Conservation (phyloP, 2,113 vertebrate species). For the Camarhynchus parvulus region DNA sequence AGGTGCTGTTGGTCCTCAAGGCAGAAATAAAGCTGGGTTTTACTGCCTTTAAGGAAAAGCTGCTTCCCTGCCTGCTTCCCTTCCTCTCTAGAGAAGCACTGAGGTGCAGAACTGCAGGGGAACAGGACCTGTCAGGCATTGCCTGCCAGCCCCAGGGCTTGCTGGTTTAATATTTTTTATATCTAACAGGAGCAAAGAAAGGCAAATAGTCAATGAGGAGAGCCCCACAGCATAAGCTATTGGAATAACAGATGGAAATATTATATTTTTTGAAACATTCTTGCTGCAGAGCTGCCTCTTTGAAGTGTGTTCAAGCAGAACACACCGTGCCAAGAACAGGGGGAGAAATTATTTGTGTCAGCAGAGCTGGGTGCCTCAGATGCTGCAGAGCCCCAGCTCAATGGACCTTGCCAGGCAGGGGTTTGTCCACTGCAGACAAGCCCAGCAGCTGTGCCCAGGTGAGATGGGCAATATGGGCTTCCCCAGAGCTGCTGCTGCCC, state of each 20-base stretch:
- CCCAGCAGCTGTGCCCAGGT: neutral
- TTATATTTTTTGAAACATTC: constrained; percentile 76
- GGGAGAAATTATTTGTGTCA: constrained; percentile 46
- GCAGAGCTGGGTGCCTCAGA: constrained; percentile 51
- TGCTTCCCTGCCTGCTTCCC: constrained; percentile 30
- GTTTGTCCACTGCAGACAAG: neutral
- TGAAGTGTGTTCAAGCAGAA: constrained; percentile 73
- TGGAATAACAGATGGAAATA: constrained; percentile 82
- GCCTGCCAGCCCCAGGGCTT: constrained; percentile 35
- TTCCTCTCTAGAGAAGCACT: neutral
- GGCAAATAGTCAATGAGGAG: constrained; percentile 59
- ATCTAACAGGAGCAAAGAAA: constrained; percentile 64
- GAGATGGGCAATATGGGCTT: neutral
- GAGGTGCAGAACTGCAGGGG: neutral
- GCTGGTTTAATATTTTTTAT: constrained; percentile 41
- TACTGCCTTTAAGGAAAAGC: constrained; percentile 30
- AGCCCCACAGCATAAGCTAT: constrained; percentile 66
- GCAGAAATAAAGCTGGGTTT: constrained; percentile 53
- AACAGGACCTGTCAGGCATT: constrained; percentile 24
- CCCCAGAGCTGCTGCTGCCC: neutral
- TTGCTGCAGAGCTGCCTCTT: constrained; percentile 68
- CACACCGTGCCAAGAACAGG: constrained; percentile 66
- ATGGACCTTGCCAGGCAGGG: neutral
- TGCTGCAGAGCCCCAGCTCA: neutral
- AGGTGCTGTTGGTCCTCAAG: constrained; percentile 23